Conservation (phyloP, 2,888 invertebrate species). For the Parelbella ahira region DNA sequence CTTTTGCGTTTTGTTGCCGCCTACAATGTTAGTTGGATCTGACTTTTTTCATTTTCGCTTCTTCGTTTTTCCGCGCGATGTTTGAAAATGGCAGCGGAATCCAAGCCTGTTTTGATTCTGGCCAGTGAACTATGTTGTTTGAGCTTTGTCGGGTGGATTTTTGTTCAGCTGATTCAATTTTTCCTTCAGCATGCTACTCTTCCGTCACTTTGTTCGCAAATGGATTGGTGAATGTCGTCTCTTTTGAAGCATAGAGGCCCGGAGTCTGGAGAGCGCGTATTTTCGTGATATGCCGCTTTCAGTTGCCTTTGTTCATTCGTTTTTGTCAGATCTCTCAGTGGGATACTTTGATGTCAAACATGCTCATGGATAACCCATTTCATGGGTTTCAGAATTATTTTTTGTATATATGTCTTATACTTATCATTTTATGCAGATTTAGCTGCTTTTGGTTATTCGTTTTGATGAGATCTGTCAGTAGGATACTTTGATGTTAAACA, state of each 20-base stretch:
- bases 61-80: conserved; percentile 36
- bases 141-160: conserved; percentile 28
- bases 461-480: too few relatives aligned
- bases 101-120: conserved; percentile 51
- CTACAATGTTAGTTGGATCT: conserved; percentile 23
- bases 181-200: conserved; percentile 25
- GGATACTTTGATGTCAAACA: conserved; percentile 11
- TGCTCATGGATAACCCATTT: too few relatives aligned
- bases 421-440: too few relatives aligned
- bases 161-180: conserved; percentile 36
- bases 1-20: conserved; percentile 26
- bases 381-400: too few relatives aligned
- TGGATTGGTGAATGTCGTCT: conserved; percentile 22
- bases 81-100: conserved; percentile 48
- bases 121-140: conserved; percentile 45
- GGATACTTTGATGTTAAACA: too few relatives aligned
- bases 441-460: too few relatives aligned
- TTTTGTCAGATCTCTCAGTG: conserved; percentile 6
- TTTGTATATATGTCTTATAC: too few relatives aligned
- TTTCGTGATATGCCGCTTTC: conserved; percentile 19
- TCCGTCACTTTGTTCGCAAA: conserved; percentile 24
- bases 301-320: conserved; percentile 9
- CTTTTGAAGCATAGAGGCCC: conserved; percentile 16
- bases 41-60: conserved; percentile 26
- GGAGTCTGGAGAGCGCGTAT: conserved; percentile 13